A percentile compares a stretch with the other conserved stretches of the same genome.
phyloP scores from a whole-genome alignment of 1,140 invertebrate genomes.

The Drosophila pachea region DNA sequence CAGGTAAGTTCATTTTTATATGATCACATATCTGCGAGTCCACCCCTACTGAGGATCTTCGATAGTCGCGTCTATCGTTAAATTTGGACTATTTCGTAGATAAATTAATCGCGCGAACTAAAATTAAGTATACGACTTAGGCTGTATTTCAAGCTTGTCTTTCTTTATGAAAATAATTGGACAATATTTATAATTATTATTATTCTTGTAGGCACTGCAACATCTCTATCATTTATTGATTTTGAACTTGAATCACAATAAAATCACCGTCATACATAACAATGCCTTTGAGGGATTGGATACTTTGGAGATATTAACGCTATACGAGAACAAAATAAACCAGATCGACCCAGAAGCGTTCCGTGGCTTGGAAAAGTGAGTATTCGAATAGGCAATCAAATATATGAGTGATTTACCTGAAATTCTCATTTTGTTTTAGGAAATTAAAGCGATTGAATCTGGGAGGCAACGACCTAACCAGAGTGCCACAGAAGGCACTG shows the following conservation, averaged over 20 bases:
- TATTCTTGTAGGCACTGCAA: slow-evolving; percentile 81
- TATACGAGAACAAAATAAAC: slow-evolving; percentile 92
- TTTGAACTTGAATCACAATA: slow-evolving; percentile 94
- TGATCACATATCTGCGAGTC: not conserved
- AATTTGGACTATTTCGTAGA: too few relatives aligned
- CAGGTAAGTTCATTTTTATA: slow-evolving; percentile 49
- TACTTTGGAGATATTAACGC: slow-evolving; percentile 90
- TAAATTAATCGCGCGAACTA: not conserved
- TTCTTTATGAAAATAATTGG: too few relatives aligned
- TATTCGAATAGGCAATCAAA: not conserved
- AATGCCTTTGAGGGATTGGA: slow-evolving; percentile 91
- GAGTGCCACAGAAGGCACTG: slow-evolving; percentile 88
- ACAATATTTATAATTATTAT: not conserved
- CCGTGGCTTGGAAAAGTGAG: slow-evolving; percentile 90
- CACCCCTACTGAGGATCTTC: not conserved
- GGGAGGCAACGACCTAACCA: slow-evolving; percentile 88
- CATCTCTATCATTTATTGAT: slow-evolving; percentile 90
- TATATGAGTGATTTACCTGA: not conserved
- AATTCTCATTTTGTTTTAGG: slow-evolving; percentile 79
- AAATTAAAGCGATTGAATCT: slow-evolving; percentile 91
- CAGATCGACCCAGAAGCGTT: slow-evolving; percentile 89
- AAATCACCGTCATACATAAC: slow-evolving; percentile 86
- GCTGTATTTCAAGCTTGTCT: too few relatives aligned
- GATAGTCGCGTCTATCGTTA: slow-evolving; percentile 1
- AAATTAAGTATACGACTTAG: not conserved